These are phyloP conservation scores for Bellardia bayeri DNA, from an alignment of 2,888 invertebrate genomes.

Conservation along the genomic window DNA sequence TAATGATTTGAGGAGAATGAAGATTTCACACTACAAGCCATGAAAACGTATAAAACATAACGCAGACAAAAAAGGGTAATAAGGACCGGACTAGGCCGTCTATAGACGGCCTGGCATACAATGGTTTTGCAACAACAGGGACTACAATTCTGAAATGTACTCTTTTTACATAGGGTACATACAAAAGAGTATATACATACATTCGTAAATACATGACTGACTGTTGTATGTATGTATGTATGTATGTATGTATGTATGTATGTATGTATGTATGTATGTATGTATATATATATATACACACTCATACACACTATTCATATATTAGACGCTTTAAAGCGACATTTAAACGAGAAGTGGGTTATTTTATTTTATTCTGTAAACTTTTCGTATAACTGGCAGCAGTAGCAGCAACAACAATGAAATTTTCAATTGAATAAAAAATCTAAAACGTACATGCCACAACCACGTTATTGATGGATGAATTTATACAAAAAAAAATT, in stretches of 20 bases:
- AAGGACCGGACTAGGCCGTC: background rate
- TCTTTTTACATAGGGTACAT: slow-evolving; percentile 19
- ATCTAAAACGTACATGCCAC: too few species aligned
- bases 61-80: background rate
- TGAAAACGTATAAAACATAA: background rate
- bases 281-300: slow-evolving; percentile 13
- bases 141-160: slow-evolving; percentile 20
- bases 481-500: too few species aligned
- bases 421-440: slow-evolving; percentile 13
- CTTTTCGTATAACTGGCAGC: background rate
- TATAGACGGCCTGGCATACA: background rate
- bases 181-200: slow-evolving; percentile 5
- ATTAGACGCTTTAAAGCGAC: slow-evolving; percentile 13
- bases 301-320: background rate
- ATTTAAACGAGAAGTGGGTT: slow-evolving; percentile 50
- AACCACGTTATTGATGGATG: too few species aligned
- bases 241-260: slow-evolving; percentile 4
- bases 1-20: background rate
- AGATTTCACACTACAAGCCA: background rate
- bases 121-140: slow-evolving; percentile 28
- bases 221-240: slow-evolving; percentile 4
- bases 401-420: background rate
- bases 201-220: background rate
- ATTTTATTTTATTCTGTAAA: slow-evolving; percentile 21
- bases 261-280: slow-evolving; percentile 19